These are phyloP conservation scores for Motacilla tschutschensis DNA, from an alignment of 2,113 vertebrate genomes.

Conservation along the genomic window DNA sequence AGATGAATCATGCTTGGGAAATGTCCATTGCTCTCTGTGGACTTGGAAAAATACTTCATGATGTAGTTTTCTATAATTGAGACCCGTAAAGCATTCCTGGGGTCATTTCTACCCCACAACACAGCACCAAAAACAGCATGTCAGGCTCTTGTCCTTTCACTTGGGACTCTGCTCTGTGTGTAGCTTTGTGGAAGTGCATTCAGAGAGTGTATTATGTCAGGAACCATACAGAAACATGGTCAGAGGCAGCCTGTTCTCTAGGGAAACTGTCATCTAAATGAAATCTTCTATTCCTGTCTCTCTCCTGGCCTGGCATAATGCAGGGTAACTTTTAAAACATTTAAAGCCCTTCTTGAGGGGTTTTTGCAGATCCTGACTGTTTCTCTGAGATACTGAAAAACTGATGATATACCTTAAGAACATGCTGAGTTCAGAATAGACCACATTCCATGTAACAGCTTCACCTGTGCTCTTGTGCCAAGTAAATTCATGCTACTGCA, in stretches of 20 bases:
- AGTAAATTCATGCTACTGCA: neutral
- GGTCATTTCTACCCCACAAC: neutral
- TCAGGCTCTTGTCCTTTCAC: neutral
- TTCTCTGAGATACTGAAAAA: neutral
- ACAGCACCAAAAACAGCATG: neutral
- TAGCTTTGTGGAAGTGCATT: neutral
- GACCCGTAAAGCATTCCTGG: neutral
- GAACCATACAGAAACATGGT: neutral
- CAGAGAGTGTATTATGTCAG: neutral
- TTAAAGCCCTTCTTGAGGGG: neutral
- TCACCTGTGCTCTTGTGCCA: neutral
- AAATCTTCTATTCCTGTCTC: neutral
- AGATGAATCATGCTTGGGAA: constrained; percentile 19
- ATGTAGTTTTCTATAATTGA: neutral
- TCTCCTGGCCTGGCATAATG: neutral
- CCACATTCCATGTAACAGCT: neutral
- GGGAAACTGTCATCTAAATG: constrained; percentile 11
- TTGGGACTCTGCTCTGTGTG: neutral
- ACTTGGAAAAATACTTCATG: neutral
- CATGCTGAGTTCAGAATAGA: neutral
- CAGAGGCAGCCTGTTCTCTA: neutral
- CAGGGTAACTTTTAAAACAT: neutral
- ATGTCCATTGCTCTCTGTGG: neutral
- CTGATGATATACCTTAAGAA: neutral
- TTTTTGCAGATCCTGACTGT: neutral